phyloP scores from a whole-genome alignment of 1,140 invertebrate species.

The Leptinotarsa texana region DNA sequence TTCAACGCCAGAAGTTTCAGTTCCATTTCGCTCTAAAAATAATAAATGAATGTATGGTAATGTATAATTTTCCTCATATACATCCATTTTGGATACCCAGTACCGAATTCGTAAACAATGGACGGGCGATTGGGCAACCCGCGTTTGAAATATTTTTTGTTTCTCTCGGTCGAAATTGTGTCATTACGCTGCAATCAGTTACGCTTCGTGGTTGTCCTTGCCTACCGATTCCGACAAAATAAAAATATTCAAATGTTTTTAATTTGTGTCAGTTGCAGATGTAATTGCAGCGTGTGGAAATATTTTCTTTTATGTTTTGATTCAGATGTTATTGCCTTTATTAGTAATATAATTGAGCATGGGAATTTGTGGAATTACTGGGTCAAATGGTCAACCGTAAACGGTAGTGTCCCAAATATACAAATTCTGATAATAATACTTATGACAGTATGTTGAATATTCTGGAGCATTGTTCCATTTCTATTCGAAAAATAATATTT shows the following conservation, averaged over 20 bases:
- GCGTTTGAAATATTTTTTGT: constrained; percentile 18
- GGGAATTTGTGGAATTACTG: no score
- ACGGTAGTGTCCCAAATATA: no score
- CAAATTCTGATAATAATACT: no score
- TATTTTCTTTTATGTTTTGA: constrained; percentile 11
- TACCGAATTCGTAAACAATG: background rate
- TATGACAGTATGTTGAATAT: no score
- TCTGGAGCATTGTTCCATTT: no score
- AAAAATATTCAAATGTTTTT: constrained; percentile 32
- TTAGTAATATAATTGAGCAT: background rate
- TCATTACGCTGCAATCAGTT: constrained; percentile 36
- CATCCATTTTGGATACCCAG: no score
- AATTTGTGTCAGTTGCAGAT: constrained; percentile 35
- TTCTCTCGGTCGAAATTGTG: constrained; percentile 35
- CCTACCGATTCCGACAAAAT: constrained; percentile 16
- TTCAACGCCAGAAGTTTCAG: no score
- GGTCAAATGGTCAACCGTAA: no score
- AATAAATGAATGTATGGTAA: no score
- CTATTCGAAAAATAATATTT: no score
- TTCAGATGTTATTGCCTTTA: constrained; percentile 10
- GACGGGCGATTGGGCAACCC: background rate
- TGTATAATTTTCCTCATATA: no score
- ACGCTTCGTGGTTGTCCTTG: constrained; percentile 38
- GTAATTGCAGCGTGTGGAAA: constrained; percentile 25
- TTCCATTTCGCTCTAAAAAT: no score